Percentiles rank a stretch among this genome's conserved stretches.
Evolutionary conservation across 2,797 vertebrate species (phyloP).

Genomic region (Eidolon dupreanum): DNA sequence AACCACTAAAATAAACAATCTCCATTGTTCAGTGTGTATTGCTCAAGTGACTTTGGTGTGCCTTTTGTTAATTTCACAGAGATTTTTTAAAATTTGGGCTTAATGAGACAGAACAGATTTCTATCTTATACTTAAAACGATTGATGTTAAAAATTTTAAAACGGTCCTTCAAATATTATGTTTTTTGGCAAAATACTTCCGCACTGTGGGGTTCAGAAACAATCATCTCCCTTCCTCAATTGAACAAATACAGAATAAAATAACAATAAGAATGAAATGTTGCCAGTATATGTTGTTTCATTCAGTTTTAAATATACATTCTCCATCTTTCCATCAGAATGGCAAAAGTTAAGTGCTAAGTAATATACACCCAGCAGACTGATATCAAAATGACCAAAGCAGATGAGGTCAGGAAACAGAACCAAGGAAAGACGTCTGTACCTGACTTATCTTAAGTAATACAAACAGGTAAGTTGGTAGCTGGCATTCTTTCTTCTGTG

Average conservation of each 20-base stretch:
- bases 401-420: neutral
- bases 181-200: neutral
- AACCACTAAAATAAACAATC: neutral
- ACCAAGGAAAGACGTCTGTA: no score
- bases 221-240: neutral
- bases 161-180: neutral
- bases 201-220: neutral
- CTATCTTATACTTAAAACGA: neutral
- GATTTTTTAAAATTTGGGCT: neutral
- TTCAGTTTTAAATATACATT: neutral
- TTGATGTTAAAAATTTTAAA: neutral
- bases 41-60: neutral
- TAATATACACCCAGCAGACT: no score
- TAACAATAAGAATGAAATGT: neutral
- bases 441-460: accelerated
- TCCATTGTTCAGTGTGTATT: neutral
- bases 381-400: neutral
- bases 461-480: neutral
- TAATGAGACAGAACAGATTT: neutral
- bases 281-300: neutral
- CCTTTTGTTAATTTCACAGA: neutral
- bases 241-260: neutral
- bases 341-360: neutral
- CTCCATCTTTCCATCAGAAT: neutral
- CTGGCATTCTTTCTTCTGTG: neutral